Evolutionary conservation across 2,797 vertebrate genomes (phyloP), one percentile per base, ranked within the genome.

Genomic region (Micromesistius poutassou): DNA sequence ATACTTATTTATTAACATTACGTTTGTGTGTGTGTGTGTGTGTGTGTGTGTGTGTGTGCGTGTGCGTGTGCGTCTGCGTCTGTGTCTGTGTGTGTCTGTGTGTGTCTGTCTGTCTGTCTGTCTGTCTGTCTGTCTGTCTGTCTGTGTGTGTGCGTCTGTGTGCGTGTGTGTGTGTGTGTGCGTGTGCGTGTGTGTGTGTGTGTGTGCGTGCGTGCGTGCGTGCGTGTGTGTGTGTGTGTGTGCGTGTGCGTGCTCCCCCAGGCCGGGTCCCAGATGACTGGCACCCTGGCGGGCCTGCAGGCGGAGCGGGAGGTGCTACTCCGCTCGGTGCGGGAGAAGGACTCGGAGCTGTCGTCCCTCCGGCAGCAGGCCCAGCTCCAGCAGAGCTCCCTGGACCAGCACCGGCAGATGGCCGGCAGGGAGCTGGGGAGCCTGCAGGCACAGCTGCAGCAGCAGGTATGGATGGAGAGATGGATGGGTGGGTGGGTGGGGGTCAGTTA

Each of bases 401-500:
- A 96, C 87, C 91, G 93, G 87, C 94, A 93, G 81, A 90, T 90
- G 80, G 86, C 84, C 73, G 83, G 77, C 79, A 72, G 74, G 78
- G 90, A 90, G 31, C 79, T 94, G 62, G 82, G 90, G 36, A 80
- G 16, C 0, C 76, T 96, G 5, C 92, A 91, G 75, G 85, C 82
- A 4, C 90, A 90, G 79, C 78, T 96, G 73, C 93, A 92, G 79
- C 88, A 95, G 36, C 94, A 94, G 95, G 96, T 96, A 81, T 8
- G 25, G n/a, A 46, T 28, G 25, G 25, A 3, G 12, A 14, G 40
- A 4, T 42, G 12, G 40, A 16, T 42, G 40, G 10, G 4, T 12
- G 14, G 40, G 16, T 14, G 40, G 14, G 1, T 42, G 40, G 9
- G 16, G 46, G 1, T 50, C 14, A 14, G 14, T 16, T 19, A 14